phyloP scores from a whole-genome alignment of 2,797 vertebrate genomes.

The Ptychobarbus kaznakovi region DNA sequence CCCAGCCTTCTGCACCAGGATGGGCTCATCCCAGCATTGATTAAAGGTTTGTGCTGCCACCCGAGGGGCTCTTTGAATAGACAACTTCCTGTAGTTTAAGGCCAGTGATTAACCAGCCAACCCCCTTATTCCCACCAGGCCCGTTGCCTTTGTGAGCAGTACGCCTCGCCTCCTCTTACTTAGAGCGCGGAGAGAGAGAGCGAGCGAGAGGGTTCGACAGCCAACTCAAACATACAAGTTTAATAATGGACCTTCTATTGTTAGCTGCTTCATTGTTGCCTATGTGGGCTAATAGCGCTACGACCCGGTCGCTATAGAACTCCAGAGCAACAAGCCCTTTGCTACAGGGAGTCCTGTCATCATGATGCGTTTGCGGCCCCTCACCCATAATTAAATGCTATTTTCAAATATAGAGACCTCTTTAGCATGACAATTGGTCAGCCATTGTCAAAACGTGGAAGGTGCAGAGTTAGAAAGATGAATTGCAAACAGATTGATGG shows the following conservation, averaged over 20 bases:
- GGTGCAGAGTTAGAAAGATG: slow-evolving; percentile 40
- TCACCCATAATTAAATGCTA: slow-evolving; percentile 72
- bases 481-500: slow-evolving; percentile 40
- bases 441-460: slow-evolving; percentile 60
- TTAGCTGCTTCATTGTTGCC: slow-evolving; percentile 61
- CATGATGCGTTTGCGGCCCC: slow-evolving; percentile 68
- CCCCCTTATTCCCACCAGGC: slow-evolving; percentile 76
- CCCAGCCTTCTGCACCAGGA: slow-evolving; percentile 51
- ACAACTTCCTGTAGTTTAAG: slow-evolving; percentile 79
- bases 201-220: slow-evolving; percentile 66
- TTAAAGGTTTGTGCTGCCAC: slow-evolving; percentile 67
- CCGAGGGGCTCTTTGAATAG: slow-evolving; percentile 72
- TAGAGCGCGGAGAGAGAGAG: slow-evolving; percentile 56
- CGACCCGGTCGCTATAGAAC: slow-evolving; percentile 70
- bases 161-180: slow-evolving; percentile 80
- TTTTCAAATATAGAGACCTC: slow-evolving; percentile 64
- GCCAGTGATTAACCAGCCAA: slow-evolving; percentile 79
- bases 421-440: slow-evolving; percentile 70
- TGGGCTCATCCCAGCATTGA: slow-evolving; percentile 63
- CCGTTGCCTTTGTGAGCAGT: slow-evolving; percentile 76
- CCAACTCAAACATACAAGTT: slow-evolving; percentile 77
- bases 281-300: slow-evolving; percentile 51
- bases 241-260: slow-evolving; percentile 75
- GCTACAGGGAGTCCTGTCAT: slow-evolving; percentile 69
- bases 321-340: slow-evolving; percentile 67